Base-by-base conservation (phyloP, 2,888 invertebrate species). In the Thereva nobilitata region DNA sequence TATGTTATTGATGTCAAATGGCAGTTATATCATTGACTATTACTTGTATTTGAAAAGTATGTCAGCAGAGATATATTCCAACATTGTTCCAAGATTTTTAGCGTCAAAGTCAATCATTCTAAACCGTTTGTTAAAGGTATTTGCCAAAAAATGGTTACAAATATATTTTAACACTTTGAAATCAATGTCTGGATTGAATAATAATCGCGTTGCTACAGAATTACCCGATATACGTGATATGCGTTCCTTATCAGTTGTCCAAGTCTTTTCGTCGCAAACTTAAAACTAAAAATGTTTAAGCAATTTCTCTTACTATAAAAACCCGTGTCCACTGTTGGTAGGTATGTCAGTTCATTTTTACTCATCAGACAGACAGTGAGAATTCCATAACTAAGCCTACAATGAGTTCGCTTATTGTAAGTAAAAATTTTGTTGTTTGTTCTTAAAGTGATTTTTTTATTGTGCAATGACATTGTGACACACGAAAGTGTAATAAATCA, bases 361-460 rank as follows among this genome's bases (percentile, higher is more conserved):
- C 76, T 77, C 76, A 80, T 79, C 77, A 78, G 76, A 79, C 78
- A 76, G 80, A 79, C 78, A 78, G 74, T 78, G 75, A 38, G 68
- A n/a, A 65, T 44, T 71, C 70, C 72, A 73, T 74, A 67, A 75
- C 73, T 74, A 80, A 76, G 75, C 73, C 68, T 72, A 80, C 79
- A 81, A 81, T 81, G 80, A 79, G 77, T 80, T 76, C 79, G 76
- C 76, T 81, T 76, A 76, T 78, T 76, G 81, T 81, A 77, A 81
- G 80, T 80, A 74, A 63, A 61, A 40, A 12, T 64, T 64, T 6
- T 41, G 12, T 37, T 47, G 49, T 6, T 23, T 44, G 57, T 59
- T 37, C 45, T 59, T 34, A 12, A 23, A 47, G 47, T 37, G 38
- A 50, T 40, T 34, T 2, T 9, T n/a, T n/a, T 42, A 42, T 23